Conservation (phyloP, 2,113 vertebrate species). For the Psittacus erithacus region DNA sequence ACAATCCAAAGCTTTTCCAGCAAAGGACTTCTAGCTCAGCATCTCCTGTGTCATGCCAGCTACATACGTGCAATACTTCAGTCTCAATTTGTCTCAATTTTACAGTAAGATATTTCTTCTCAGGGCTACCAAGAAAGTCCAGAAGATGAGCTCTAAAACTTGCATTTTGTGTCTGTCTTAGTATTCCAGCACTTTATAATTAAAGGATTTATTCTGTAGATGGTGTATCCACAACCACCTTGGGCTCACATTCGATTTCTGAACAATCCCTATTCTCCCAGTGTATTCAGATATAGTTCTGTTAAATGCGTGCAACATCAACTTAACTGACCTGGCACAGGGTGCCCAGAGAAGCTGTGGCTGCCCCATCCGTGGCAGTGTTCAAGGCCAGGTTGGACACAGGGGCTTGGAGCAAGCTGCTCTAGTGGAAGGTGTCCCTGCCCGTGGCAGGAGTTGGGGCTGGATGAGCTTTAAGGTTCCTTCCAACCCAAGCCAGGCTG, state of each 20-base stretch:
- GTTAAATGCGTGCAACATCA: neutral
- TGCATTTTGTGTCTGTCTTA: neutral
- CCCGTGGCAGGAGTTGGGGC: neutral
- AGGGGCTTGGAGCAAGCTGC: neutral
- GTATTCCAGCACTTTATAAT: neutral
- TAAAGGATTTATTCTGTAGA: neutral
- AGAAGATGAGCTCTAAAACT: neutral
- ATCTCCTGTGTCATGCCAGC: neutral
- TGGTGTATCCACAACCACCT: too few relatives aligned
- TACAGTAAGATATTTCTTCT: neutral
- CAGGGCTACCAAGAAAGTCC: neutral
- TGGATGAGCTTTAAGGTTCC: neutral
- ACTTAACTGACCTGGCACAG: neutral
- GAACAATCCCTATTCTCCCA: neutral
- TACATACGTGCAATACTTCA: accelerated
- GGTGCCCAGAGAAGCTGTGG: neutral
- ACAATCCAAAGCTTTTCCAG: neutral
- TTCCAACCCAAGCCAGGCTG: neutral
- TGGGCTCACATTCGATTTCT: neutral
- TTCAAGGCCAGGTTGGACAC: neutral
- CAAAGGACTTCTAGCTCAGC: neutral
- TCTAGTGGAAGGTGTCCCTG: neutral
- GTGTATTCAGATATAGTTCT: neutral
- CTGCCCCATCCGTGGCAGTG: neutral
- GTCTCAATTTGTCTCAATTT: neutral